Percentiles rank a stretch among this genome's conserved stretches.
Evolutionary conservation across 2,113 vertebrate genomes (phyloP).

Genomic region (Nothoprocta pentlandii): DNA sequence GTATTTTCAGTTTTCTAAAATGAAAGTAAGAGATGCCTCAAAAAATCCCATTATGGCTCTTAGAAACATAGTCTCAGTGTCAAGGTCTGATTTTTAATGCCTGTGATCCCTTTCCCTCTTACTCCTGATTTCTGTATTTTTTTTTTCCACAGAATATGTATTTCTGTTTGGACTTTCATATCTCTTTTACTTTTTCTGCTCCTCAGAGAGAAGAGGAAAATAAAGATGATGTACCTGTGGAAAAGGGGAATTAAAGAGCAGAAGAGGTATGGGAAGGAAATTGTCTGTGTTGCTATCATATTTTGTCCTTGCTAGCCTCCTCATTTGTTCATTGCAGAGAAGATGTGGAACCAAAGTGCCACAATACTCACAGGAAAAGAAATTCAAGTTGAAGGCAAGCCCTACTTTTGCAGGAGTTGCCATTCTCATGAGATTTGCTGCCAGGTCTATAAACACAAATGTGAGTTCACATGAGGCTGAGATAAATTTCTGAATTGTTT

Average conservation of each 20-base stretch:
- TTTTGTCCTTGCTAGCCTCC: background rate
- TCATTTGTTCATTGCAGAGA: background rate
- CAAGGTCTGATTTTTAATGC: background rate
- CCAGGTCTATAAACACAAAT: background rate
- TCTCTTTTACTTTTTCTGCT: background rate
- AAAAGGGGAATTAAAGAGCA: background rate
- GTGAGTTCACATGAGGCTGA: background rate
- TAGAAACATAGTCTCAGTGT: background rate
- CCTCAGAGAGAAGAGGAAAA: background rate
- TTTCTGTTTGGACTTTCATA: background rate
- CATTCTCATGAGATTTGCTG: background rate
- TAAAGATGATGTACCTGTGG: background rate
- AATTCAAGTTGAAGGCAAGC: background rate
- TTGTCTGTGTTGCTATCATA: background rate
- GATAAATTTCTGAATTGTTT: background rate
- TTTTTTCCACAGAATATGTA: background rate
- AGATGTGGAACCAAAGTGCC: background rate
- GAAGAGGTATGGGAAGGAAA: background rate
- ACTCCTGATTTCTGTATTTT: background rate
- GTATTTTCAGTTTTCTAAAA: background rate
- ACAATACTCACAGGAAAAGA: background rate
- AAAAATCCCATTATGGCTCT: background rate
- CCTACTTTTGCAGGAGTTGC: background rate
- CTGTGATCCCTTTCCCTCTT: background rate
- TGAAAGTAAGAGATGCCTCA: background rate